These are phyloP conservation scores for Sclerodermus sp. DNA, from an alignment of 2,888 invertebrate species.

Conservation along the genomic window DNA sequence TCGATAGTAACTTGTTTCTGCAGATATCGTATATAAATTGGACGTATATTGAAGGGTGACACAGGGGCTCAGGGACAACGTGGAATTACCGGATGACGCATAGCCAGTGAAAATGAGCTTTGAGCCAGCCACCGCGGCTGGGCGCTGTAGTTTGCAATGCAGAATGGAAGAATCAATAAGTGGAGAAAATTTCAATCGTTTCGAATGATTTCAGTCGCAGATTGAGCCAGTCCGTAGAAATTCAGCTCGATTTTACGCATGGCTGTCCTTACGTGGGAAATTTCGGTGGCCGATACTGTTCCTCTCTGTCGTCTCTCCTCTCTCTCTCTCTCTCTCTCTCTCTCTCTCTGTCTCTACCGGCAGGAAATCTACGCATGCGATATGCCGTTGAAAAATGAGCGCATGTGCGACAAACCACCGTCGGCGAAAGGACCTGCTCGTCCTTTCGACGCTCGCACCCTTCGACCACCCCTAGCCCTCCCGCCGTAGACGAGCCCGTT, in stretches of 20 bases:
- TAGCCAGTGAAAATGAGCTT: too few species aligned
- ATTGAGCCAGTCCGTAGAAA: conserved; percentile 36
- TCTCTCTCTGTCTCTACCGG: conserved; percentile 7
- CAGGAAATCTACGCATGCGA: not conserved
- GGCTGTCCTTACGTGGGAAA: conserved; percentile 17
- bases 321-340: conserved; percentile 4
- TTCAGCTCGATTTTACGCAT: conserved; percentile 44
- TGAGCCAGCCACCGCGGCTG: too few species aligned
- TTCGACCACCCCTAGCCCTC: too few species aligned
- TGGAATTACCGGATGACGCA: not conserved
- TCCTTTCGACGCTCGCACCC: too few species aligned
- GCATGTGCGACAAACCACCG: not conserved
- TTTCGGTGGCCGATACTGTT: conserved; percentile 9
- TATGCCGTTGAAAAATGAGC: not conserved
- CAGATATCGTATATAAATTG: too few species aligned
- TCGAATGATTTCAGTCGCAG: not conserved
- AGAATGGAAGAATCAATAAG: too few species aligned
- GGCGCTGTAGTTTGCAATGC: too few species aligned
- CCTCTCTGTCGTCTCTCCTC: conserved; percentile 3
- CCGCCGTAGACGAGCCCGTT: not conserved
- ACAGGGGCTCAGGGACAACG: not conserved
- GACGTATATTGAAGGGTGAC: too few species aligned
- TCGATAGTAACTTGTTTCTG: too few species aligned
- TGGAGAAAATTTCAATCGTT: too few species aligned
- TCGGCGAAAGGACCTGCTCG: not conserved